Conservation (phyloP, 2,888 invertebrate genomes). For the Mantis religiosa region DNA sequence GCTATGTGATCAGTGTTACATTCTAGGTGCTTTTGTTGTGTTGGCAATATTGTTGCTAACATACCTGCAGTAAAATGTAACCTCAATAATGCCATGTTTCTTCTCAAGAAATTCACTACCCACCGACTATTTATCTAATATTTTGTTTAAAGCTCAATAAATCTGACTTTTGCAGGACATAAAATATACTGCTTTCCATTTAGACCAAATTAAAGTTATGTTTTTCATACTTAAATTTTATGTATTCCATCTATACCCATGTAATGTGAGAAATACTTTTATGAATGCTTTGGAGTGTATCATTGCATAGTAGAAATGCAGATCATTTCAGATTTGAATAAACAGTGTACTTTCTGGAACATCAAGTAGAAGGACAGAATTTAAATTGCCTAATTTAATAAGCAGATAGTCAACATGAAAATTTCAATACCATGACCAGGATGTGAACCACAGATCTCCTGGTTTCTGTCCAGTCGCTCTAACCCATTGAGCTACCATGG, state of each 20-base stretch:
- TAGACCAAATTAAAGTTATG: background rate
- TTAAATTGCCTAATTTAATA: no score
- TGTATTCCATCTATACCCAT: no score
- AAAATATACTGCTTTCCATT: background rate
- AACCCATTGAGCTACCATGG: no score
- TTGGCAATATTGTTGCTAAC: background rate
- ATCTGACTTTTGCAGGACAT: background rate
- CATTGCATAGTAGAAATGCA: background rate
- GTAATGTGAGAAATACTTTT: no score
- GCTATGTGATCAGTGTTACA: background rate
- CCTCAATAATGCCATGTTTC: background rate
- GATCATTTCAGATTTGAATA: background rate
- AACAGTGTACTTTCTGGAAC: background rate
- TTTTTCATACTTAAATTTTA: background rate
- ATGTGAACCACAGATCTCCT: no score
- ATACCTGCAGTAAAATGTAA: background rate
- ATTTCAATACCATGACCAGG: no score
- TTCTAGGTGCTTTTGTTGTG: background rate
- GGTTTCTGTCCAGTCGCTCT: no score
- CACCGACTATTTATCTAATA: background rate
- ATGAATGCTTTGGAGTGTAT: background rate
- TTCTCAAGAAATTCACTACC: background rate
- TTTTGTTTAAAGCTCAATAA: background rate
- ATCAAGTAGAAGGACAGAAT: background rate
- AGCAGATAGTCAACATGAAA: no score